Percentiles rank a stretch among this genome's conserved stretches.
phyloP scores from a whole-genome alignment of 2,113 vertebrate genomes.

The Nesoenas mayeri region DNA sequence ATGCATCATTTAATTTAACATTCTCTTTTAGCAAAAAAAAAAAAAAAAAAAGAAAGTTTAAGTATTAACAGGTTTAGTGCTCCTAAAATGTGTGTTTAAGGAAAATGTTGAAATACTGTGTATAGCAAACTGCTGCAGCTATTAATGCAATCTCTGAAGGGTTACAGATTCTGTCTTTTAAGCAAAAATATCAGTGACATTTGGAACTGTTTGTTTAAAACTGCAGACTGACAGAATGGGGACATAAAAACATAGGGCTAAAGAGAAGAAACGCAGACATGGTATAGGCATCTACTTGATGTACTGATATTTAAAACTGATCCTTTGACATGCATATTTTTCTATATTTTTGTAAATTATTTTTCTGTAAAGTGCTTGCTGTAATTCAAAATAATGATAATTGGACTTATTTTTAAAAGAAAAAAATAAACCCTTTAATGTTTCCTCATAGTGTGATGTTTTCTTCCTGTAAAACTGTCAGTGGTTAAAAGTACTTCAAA shows the following conservation, averaged over 20 bases:
- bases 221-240: slow-evolving; percentile 71
- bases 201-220: slow-evolving; percentile 66
- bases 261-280: slow-evolving; percentile 19
- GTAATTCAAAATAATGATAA: not conserved
- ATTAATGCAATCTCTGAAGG: slow-evolving; percentile 61
- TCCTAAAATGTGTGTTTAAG: not conserved
- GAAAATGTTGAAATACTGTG: not conserved
- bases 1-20: slow-evolving; percentile 39
- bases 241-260: slow-evolving; percentile 49
- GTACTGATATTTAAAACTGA: slow-evolving; percentile 23
- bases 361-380: not conserved
- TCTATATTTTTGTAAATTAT: not conserved
- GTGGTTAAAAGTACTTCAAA: not conserved
- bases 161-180: slow-evolving; percentile 54
- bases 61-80: slow-evolving; percentile 5
- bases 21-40: not conserved
- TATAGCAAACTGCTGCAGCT: not conserved
- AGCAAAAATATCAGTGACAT: slow-evolving; percentile 66
- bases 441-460: not conserved
- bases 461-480: not conserved
- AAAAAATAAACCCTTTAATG: not conserved
- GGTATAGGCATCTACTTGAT: not conserved
- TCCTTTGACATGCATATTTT: not conserved
- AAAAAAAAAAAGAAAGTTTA: not conserved
- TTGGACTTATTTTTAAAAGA: not conserved